These are phyloP conservation scores for Trogon melanurus DNA, from an alignment of 2,113 vertebrate species.

Conservation along the genomic window DNA sequence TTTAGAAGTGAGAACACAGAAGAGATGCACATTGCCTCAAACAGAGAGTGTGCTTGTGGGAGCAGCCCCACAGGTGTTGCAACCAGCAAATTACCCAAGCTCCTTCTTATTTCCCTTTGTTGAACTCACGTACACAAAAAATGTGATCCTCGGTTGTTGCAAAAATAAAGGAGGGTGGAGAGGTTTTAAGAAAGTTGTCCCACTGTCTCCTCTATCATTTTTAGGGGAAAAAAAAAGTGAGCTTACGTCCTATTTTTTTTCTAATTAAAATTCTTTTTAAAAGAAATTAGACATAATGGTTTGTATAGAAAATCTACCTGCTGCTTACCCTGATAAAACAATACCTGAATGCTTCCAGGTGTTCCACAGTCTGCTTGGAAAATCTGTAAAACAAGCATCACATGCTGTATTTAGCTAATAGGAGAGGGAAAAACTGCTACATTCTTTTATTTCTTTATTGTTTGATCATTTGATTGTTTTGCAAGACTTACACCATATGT, in stretches of 20 bases:
- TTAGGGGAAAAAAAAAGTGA: not conserved
- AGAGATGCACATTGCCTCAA: accelerated
- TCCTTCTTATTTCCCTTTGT: not conserved
- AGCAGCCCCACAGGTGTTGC: not conserved
- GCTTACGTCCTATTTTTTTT: not conserved
- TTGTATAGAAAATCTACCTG: not conserved
- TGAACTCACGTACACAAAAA: not conserved
- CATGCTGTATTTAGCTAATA: not conserved
- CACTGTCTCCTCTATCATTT: accelerated
- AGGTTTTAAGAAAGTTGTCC: not conserved
- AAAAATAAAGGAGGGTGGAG: not conserved
- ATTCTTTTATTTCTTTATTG: slow-evolving; percentile 56
- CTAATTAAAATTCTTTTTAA: not conserved
- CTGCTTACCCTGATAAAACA: not conserved
- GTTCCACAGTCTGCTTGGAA: slow-evolving; percentile 72
- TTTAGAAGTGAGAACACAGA: not conserved
- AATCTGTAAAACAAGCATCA: slow-evolving; percentile 1
- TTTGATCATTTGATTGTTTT: slow-evolving; percentile 61
- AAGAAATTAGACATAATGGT: not conserved
- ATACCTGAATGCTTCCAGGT: slow-evolving; percentile 64
- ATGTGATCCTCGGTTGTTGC: accelerated
- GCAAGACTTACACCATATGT: slow-evolving; percentile 63
- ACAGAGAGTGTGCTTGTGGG: not conserved
- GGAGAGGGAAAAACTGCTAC: not conserved
- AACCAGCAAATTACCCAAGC: not conserved